Evolutionary conservation across 2,797 vertebrate species (phyloP).

Genomic region (Myotis myotis): DNA sequence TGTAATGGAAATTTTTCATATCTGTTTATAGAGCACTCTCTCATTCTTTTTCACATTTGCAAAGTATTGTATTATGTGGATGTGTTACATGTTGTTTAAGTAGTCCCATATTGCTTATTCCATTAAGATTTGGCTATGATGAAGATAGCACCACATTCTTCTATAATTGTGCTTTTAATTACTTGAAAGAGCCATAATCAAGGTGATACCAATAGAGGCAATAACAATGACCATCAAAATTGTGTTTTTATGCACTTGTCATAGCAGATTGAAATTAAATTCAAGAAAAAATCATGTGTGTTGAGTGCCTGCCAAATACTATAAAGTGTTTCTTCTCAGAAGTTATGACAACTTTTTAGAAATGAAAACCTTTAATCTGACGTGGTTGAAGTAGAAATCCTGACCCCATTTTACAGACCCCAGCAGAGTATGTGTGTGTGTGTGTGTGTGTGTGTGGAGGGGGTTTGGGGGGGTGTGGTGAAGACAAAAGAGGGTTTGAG

Average conservation of each 20-base stretch:
- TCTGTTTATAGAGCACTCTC: neutral
- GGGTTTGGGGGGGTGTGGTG: no score
- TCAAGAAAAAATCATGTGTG: constrained; percentile 1
- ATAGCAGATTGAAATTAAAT: constrained; percentile 26
- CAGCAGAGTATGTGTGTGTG: no score
- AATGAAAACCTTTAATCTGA: neutral
- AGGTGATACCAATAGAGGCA: neutral
- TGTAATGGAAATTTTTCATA: neutral
- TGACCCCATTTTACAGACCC: no score
- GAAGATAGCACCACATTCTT: neutral
- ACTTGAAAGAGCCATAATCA: neutral
- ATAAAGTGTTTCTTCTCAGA: constrained; percentile 42
- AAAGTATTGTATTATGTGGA: neutral
- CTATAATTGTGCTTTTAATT: constrained; percentile 44
- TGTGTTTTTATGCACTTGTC: neutral
- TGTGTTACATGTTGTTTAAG: neutral
- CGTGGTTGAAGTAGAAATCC: no score
- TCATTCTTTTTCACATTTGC: neutral
- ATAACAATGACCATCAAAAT: neutral
- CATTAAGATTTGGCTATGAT: neutral
- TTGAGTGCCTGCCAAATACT: neutral
- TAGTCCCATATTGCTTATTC: neutral
- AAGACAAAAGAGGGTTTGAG: no score
- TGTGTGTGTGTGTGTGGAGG: no score
- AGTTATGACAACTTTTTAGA: constrained; percentile 17